phyloP scores from a whole-genome alignment of 1,140 invertebrate species.

The Mycetomoellerius zeteki region DNA sequence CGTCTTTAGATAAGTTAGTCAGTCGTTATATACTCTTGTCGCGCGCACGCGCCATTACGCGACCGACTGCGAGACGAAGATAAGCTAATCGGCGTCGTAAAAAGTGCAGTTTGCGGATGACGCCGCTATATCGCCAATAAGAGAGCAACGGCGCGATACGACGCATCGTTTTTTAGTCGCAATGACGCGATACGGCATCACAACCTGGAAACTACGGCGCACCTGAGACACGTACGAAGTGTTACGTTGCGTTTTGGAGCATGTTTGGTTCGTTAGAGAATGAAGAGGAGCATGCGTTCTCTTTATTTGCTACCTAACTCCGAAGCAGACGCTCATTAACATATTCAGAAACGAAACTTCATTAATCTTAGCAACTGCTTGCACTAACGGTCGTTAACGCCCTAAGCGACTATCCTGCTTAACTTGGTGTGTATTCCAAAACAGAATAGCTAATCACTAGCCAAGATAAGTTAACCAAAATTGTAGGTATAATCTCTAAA shows the following conservation, averaged over 20 bases:
- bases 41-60: constrained; percentile 62
- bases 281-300: background rate
- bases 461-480: background rate
- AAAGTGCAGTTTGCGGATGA: constrained; percentile 73
- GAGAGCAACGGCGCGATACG: constrained; percentile 50
- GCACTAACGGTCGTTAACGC: constrained; percentile 19
- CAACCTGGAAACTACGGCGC: background rate
- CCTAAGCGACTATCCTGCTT: background rate
- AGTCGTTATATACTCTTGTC: constrained; percentile 49
- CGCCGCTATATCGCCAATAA: constrained; percentile 64
- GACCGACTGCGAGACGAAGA: constrained; percentile 52
- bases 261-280: constrained; percentile 8
- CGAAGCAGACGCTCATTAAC: constrained; percentile 19
- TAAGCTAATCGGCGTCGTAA: constrained; percentile 79
- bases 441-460: constrained; percentile 12
- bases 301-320: constrained; percentile 13
- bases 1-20: constrained; percentile 73
- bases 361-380: constrained; percentile 32
- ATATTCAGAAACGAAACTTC: constrained; percentile 31
- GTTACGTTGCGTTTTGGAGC: background rate
- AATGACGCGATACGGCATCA: constrained; percentile 41
- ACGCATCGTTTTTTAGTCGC: constrained; percentile 21
- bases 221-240: background rate
- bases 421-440: background rate
- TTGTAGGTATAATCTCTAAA: background rate